Evolutionary conservation across 2,797 vertebrate genomes (phyloP).

Genomic region (Picus viridis): DNA sequence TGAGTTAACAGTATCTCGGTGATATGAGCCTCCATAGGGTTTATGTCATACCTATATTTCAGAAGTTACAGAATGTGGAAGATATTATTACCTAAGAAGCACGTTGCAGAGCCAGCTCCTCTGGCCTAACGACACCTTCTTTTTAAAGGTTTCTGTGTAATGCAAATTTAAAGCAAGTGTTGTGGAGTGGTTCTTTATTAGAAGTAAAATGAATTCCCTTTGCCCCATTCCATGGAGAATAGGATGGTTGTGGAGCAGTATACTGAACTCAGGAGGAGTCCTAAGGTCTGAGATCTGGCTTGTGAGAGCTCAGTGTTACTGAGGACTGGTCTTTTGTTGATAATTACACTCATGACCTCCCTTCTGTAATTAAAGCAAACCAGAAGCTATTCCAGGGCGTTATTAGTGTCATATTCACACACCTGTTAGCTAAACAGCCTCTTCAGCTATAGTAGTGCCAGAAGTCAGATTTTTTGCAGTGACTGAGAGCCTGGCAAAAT

Average conservation of each 20-base stretch:
- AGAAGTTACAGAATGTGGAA: constrained; percentile 89
- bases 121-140: constrained; percentile 86
- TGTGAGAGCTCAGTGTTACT: neutral
- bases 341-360: neutral
- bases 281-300: neutral
- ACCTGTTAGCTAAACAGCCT: neutral
- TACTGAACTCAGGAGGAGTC: neutral
- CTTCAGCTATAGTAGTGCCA: neutral
- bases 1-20: constrained; percentile 82
- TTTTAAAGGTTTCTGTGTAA: constrained; percentile 81
- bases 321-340: neutral
- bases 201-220: constrained; percentile 25
- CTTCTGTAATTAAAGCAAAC: neutral
- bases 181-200: constrained; percentile 63
- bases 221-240: neutral
- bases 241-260: neutral
- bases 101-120: constrained; percentile 87
- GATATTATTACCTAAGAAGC: constrained; percentile 89
- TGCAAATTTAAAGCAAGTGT: constrained; percentile 79
- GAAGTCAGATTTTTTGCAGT: neutral
- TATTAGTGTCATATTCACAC: neutral
- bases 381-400: neutral
- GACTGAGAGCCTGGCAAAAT: neutral
- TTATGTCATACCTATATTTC: constrained; percentile 99
- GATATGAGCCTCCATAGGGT: constrained; percentile 87